Evolutionary conservation across 23 tunicate genomes (phyloP).

Genomic region (Styela plicata): DNA sequence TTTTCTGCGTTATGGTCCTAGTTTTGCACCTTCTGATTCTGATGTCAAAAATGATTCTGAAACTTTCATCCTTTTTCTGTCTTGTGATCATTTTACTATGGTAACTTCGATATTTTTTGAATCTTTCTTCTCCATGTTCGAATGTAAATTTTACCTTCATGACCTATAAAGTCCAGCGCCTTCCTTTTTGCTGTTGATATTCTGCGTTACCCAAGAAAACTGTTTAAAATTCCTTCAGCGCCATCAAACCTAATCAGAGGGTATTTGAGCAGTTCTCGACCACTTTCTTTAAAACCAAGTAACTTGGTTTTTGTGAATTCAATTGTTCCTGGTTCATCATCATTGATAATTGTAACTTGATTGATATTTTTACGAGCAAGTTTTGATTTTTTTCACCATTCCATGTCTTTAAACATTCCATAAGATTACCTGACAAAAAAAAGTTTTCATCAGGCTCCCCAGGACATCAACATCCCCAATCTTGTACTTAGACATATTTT

Average conservation of each 20-base stretch:
- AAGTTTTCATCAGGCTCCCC: slow-evolving; percentile 99
- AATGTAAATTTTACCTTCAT: slow-evolving; percentile 63
- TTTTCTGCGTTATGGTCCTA: slow-evolving; percentile 86
- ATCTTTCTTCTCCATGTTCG: slow-evolving; percentile 90
- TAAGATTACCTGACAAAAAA: slow-evolving; percentile 63
- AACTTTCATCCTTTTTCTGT: slow-evolving; percentile 91
- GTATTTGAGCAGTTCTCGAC: no score
- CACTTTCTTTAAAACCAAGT: slow-evolving; percentile 95
- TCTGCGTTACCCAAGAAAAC: slow-evolving; percentile 64
- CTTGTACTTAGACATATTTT: slow-evolving; percentile 61
- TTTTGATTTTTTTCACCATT: slow-evolving; percentile 43
- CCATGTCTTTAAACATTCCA: slow-evolving; percentile 22
- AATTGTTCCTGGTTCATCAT: slow-evolving; percentile 96
- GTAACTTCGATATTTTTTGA: slow-evolving; percentile 61
- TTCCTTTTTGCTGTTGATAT: slow-evolving; percentile 68
- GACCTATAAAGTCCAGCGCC: slow-evolving; percentile 63
- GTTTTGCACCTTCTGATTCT: slow-evolving; percentile 76
- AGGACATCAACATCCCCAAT: slow-evolving; percentile 84
- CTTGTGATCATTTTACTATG: slow-evolving; percentile 78
- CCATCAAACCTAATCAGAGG: slow-evolving; percentile 80
- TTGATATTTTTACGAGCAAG: slow-evolving; percentile 75
- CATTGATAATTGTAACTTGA: slow-evolving; percentile 95
- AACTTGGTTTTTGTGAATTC: slow-evolving; percentile 87
- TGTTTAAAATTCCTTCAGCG: slow-evolving; percentile 76
- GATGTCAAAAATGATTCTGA: slow-evolving; percentile 43